Percentiles rank a stretch among this genome's conserved stretches.
Evolutionary conservation across 2,888 invertebrate genomes (phyloP).

Genomic region (Pseudoips prasinana): DNA sequence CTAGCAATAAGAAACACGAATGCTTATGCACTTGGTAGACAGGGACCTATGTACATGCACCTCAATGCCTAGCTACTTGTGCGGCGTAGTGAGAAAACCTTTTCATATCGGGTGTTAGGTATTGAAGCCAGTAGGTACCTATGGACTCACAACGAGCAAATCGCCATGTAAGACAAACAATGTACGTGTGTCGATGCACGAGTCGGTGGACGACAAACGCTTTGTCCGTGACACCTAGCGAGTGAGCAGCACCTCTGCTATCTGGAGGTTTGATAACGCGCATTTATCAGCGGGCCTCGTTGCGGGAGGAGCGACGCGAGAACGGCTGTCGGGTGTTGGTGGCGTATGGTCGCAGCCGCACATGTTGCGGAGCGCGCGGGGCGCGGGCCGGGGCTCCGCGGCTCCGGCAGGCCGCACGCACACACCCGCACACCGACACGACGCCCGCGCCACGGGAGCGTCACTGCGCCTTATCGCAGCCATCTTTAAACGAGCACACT

Average conservation of each 20-base stretch:
- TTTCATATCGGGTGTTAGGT: conserved; percentile 38
- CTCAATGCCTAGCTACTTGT: conserved; percentile 11
- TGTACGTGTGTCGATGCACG: conserved; percentile 56
- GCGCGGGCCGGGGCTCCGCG: conserved; percentile 42
- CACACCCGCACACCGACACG: conserved; percentile 64
- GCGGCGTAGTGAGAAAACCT: conserved; percentile 24
- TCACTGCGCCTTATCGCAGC: conserved; percentile 78
- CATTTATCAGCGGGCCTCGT: conserved; percentile 69
- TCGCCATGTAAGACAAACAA: conserved; percentile 58
- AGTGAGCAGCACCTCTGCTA: conserved; percentile 77
- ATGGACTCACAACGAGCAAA: conserved; percentile 57
- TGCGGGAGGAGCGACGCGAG: conserved; percentile 60
- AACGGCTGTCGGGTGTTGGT: conserved; percentile 45
- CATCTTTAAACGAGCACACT: conserved; percentile 78
- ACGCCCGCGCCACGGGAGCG: conserved; percentile 75
- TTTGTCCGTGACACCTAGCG: conserved; percentile 77
- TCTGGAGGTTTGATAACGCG: conserved; percentile 75
- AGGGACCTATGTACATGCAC: no score
- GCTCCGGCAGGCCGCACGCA: conserved; percentile 65
- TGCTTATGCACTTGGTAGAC: no score
- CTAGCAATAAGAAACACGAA: no score
- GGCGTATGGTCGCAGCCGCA: conserved; percentile 55
- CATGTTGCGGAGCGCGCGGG: conserved; percentile 75
- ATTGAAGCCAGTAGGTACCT: conserved; percentile 41
- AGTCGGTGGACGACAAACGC: conserved; percentile 46